Evolutionary conservation across 1,140 invertebrate genomes (phyloP).

Genomic region (Drosophila simulans): DNA sequence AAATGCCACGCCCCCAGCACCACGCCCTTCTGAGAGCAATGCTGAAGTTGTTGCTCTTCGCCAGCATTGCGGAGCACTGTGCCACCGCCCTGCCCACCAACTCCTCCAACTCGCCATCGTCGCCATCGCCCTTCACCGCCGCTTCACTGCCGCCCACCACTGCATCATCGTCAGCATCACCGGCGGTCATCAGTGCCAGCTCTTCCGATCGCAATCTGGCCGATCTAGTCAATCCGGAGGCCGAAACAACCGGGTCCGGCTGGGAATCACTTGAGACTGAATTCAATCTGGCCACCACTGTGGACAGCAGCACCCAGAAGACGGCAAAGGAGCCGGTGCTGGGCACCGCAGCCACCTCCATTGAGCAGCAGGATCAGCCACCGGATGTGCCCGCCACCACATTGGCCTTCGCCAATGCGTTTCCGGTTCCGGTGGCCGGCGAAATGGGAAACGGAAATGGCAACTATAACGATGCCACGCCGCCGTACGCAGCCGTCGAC

Average conservation of each 20-base stretch:
- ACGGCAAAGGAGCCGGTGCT: slow-evolving; percentile 22
- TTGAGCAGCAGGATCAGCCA: slow-evolving; percentile 81
- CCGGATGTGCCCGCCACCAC: slow-evolving; percentile 75
- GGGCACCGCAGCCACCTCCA: slow-evolving; percentile 70
- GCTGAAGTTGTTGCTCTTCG: slow-evolving; percentile 65
- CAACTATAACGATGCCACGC: slow-evolving; percentile 63
- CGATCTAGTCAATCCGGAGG: slow-evolving; percentile 67
- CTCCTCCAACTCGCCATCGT: slow-evolving; percentile 33
- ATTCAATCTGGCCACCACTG: slow-evolving; percentile 41
- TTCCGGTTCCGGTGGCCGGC: slow-evolving; percentile 59
- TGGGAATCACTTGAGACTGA: slow-evolving; percentile 79
- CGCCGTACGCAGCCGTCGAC: slow-evolving; percentile 79
- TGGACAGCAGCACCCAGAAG: slow-evolving; percentile 37
- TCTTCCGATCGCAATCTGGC: slow-evolving; percentile 34
- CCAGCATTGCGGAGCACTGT: slow-evolving; percentile 60
- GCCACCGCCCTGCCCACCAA: slow-evolving; percentile 58
- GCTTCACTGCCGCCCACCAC: slow-evolving; percentile 7
- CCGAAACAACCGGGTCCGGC: slow-evolving; percentile 51
- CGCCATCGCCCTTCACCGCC: slow-evolving; percentile 42
- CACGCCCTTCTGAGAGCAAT: slow-evolving; percentile 49
- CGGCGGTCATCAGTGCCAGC: slow-evolving; percentile 14
- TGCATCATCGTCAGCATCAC: not conserved
- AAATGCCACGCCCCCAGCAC: slow-evolving; percentile 67
- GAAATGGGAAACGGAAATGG: slow-evolving; percentile 52
- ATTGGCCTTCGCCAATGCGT: slow-evolving; percentile 74